Percentiles rank a stretch among this genome's conserved stretches.
These are phyloP conservation scores for Dromaius novaehollandiae DNA, from an alignment of 2,113 vertebrate genomes.

Conservation along the genomic window DNA sequence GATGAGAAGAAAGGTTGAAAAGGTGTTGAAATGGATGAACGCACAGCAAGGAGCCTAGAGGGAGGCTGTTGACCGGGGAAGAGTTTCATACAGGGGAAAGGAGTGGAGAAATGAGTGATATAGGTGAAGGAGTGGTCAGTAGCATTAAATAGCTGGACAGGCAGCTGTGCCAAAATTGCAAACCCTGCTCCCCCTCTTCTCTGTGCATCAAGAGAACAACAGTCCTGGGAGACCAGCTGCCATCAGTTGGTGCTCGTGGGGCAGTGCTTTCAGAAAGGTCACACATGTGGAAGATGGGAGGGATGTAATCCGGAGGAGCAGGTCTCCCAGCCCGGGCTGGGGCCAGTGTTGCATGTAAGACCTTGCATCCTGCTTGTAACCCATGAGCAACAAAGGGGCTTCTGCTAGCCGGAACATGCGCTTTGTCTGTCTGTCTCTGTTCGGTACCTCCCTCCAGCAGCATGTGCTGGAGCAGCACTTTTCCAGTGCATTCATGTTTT, in stretches of 20 bases:
- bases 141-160: neutral
- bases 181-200: accelerated
- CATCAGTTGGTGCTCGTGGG: neutral
- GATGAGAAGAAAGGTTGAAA: neutral
- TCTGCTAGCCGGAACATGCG: neutral
- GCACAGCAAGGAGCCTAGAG: neutral
- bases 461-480: neutral
- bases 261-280: neutral
- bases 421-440: neutral
- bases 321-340: neutral
- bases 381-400: neutral
- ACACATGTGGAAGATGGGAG: neutral
- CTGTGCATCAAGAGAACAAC: neutral
- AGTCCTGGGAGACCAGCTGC: neutral
- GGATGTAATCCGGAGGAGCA: neutral
- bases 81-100: neutral
- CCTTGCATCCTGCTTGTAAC: neutral
- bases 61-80: neutral
- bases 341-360: neutral
- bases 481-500: neutral
- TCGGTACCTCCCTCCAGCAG: neutral
- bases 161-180: neutral
- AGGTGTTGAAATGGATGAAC: neutral
- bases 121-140: neutral
- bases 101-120: neutral